Evolutionary conservation across 2,113 vertebrate species (phyloP), one percentile per base, ranked within the genome.

Genomic region (Cygnus buccinator): DNA sequence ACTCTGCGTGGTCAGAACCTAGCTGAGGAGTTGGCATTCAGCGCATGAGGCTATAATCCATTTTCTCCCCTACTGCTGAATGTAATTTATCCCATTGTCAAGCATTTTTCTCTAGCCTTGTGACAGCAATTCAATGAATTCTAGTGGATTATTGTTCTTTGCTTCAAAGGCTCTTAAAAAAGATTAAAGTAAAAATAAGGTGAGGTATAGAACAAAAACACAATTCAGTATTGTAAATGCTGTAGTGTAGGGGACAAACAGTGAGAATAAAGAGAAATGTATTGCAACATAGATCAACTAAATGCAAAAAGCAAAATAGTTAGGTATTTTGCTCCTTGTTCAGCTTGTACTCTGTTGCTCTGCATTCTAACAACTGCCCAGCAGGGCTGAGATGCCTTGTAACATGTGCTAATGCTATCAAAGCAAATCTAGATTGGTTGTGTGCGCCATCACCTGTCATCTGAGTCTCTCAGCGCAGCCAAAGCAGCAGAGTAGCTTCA

Each of bases 331-430:
- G 22, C 52, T 66, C 46, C 39, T 59, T 9, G 19, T n/a, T 26
- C 26, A 10, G 28, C 29, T 28, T 28, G 31, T 55, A 23, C 16
- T 71, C 39, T 31, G 50, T 44, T 4, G 57, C 21, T 31, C 9
- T 31, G 75, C 35, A 6, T 44, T 46, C 7, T 31, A 10, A 5
- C 31, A 14, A 3, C 33, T n/a, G 52, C 20, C 28, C 9, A 3
- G 46, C 3, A 0, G 58, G 37, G 33, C 46, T 17, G 33, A 43
- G 61, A 19, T 11, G 39, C 4, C 43, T 41, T 0, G 3, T 3
- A 16, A 8, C 19, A 0, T 13, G 63, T 9, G 54, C 28, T 11
- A 16, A 3, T 2, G 73, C 55, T 9, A 3, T 1, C 3, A 13
- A 3, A 50, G 74, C 33, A 25, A 35, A 20, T 8, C 22, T 4